phyloP scores from a whole-genome alignment of 2,797 vertebrate genomes.

The Xerus rutilus region DNA sequence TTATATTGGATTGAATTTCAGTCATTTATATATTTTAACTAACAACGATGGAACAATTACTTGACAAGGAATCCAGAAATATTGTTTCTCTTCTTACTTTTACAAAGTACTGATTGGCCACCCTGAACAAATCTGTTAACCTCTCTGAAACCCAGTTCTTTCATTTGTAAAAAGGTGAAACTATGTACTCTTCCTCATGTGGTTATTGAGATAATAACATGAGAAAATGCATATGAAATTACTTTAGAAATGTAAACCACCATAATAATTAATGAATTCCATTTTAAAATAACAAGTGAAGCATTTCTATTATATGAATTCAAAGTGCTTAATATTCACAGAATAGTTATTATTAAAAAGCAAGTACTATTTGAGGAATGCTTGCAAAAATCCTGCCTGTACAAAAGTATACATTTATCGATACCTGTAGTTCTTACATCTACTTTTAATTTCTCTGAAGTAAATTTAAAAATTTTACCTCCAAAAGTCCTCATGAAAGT shows the following conservation, averaged over 20 bases:
- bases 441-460: slow-evolving; percentile 27
- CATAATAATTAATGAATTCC: slow-evolving; percentile 61
- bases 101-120: neutral
- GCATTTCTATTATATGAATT: slow-evolving; percentile 48
- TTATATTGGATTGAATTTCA: slow-evolving; percentile 12
- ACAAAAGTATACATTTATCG: neutral
- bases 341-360: neutral
- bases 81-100: slow-evolving; percentile 41
- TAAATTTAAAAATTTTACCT: slow-evolving; percentile 42
- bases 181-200: neutral
- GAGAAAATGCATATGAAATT: slow-evolving; percentile 65
- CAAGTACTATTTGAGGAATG: slow-evolving; percentile 29
- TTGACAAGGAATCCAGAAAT: neutral
- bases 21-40: slow-evolving; percentile 13
- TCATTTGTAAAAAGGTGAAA: slow-evolving; percentile 29
- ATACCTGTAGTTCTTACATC: neutral
- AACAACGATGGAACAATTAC: slow-evolving; percentile 6
- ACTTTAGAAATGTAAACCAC: slow-evolving; percentile 60
- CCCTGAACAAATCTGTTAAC: slow-evolving; percentile 63
- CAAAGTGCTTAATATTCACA: slow-evolving; percentile 38
- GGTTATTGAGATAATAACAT: slow-evolving; percentile 60
- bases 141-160: slow-evolving; percentile 14
- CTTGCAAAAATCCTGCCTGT: neutral
- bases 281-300: slow-evolving; percentile 64
- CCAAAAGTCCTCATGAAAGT: neutral